Base-by-base conservation (phyloP, 2,797 vertebrate genomes). In the Apogon hyalosoma region DNA sequence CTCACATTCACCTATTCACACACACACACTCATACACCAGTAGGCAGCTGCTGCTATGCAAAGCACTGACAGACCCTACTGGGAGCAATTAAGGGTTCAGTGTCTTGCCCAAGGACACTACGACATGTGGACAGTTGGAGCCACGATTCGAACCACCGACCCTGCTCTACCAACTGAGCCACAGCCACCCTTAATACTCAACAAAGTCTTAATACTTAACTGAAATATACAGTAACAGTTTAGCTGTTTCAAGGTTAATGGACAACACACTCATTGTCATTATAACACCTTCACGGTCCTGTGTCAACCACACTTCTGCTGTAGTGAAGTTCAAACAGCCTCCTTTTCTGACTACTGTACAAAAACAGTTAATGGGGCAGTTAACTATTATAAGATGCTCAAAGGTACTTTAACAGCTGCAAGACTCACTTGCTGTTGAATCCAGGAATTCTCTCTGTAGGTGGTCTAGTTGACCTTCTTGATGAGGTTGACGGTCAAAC, bases 361-460 rank as follows among this genome's bases (percentile, higher is more conserved):
- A 40, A 14, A 39, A 3, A 38, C 38, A 21, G 12, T 8, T 21
- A 45, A 19, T 16, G 15, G n/a, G 33, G 15, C 42, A 63, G 15
- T 11, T 4, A 11, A 48, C 4, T 59, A 15, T 16, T 50, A 13
- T 40, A 16, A 39, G n/a, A 14, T 51, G 12, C 33, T 59, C 21
- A 74, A 24, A 11, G 11, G 1, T n/a, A 46, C 4, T 46, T 31
- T 48, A 31, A 52, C 8, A 36, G 42, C 41, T 47, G 2, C 16
- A 38, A 42, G 15, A 90, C 92, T 93, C 88, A 98, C 98, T 90
- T 74, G 95, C 94, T 66, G 90, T 90, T 2, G 81, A 94, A 75
- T 94, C 94, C 39, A 98, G 90, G 82, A 98, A 97, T 19, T 97
- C 94, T 74, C 80, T 93, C 13, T 98, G 96, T 65, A 98, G 90